These are phyloP conservation scores for Ianthella basta DNA, from an alignment of 37 sponge, comb jelly and placozoan species.

Conservation along the genomic window DNA sequence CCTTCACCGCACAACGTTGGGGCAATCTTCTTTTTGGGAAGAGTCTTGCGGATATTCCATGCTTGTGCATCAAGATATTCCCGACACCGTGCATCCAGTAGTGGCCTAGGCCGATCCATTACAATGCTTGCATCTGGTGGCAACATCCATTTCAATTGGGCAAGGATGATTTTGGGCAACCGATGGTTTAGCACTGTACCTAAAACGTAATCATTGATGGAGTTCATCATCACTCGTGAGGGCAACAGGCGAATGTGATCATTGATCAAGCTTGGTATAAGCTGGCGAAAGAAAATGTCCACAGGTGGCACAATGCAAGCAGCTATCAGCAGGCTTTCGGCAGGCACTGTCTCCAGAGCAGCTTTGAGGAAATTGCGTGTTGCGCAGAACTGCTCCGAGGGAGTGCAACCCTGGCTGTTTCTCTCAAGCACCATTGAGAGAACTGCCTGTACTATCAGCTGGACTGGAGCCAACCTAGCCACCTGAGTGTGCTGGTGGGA, in stretches of 20 bases:
- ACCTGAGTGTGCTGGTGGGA: background rate
- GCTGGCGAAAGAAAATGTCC: background rate
- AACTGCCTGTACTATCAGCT: constrained; percentile 14
- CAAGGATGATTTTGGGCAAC: background rate
- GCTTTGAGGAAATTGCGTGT: background rate
- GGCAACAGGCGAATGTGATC: background rate
- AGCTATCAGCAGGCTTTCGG: constrained; percentile 11
- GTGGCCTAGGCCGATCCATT: background rate
- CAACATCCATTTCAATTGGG: background rate
- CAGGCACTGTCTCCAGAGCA: constrained; percentile 8
- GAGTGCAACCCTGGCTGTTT: background rate
- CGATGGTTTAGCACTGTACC: background rate
- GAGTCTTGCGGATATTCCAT: background rate
- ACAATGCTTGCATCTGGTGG: background rate
- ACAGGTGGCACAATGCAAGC: background rate
- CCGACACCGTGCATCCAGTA: background rate
- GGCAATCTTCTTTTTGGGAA: background rate
- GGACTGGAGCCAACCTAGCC: constrained; percentile 16
- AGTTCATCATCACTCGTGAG: background rate
- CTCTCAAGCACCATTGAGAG: constrained; percentile 20
- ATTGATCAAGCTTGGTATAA: background rate
- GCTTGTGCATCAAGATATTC: background rate
- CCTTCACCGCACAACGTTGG: constrained; percentile 6
- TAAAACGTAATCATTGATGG: background rate
- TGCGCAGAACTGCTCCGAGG: background rate